Percentiles rank a stretch among this genome's conserved stretches.
These are phyloP conservation scores for Caiman crocodilus DNA, from an alignment of 2,797 vertebrate genomes.

Conservation along the genomic window DNA sequence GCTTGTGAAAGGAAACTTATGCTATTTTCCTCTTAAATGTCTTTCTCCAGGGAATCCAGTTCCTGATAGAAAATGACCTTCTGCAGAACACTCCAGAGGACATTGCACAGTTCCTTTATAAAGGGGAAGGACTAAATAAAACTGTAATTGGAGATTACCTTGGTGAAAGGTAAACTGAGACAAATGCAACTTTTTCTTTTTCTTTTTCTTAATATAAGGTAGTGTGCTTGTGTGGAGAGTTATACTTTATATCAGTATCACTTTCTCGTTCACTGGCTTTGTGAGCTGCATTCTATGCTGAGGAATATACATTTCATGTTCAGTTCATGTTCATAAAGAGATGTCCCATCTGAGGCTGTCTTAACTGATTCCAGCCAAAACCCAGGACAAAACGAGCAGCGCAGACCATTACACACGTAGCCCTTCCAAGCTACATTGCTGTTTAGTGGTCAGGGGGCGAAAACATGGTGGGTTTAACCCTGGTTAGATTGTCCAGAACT, in stretches of 20 bases:
- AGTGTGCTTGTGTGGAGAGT: background rate
- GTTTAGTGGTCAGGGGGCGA: too few species aligned
- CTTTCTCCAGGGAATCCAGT: constrained; percentile 91
- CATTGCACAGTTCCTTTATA: constrained; percentile 97
- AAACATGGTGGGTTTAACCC: too few species aligned
- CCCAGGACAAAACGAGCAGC: too few species aligned
- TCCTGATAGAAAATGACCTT: constrained; percentile 96
- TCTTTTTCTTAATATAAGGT: background rate
- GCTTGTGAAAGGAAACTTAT: background rate
- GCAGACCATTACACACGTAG: too few species aligned
- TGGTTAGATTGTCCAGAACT: too few species aligned
- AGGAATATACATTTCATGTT: background rate
- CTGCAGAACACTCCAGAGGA: constrained; percentile 94
- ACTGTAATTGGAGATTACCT: constrained; percentile 97
- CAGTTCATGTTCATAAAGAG: too few species aligned
- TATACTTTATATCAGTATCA: background rate
- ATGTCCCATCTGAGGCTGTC: too few species aligned
- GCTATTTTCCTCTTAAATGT: constrained; percentile 16
- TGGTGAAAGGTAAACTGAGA: constrained; percentile 90
- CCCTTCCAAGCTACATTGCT: too few species aligned
- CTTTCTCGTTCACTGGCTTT: background rate
- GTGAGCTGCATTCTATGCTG: background rate
- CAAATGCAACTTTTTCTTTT: background rate
- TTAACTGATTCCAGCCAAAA: too few species aligned
- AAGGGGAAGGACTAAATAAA: constrained; percentile 98